Base-by-base conservation (phyloP, 2,888 invertebrate species). In the Andrena fulva region DNA sequence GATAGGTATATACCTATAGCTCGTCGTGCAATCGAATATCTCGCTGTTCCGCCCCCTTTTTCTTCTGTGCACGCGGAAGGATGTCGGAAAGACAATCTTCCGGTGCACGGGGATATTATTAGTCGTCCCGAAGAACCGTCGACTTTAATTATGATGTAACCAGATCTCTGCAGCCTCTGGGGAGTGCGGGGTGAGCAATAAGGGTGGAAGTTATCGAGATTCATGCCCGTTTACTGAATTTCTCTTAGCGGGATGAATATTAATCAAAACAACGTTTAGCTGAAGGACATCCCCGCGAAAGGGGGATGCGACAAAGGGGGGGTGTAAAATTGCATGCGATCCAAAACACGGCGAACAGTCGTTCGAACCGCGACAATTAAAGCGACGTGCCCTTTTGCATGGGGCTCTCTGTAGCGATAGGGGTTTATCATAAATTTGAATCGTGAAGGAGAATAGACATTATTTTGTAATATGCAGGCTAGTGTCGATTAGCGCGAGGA, bases 121-220 rank as follows among this genome's bases (percentile, higher is more conserved):
- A 80, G 71, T 68, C 42, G 31, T 72, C 50, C 59, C 64, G 75
- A 68, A 76, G 68, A 68, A 35, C 64, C 42, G 64, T 54, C 69
- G 68, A 80, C 59, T 80, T 80, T 82, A 82, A 82, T 80, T 80
- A 69, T 63, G 68, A 76, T 71, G 76, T 80, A 80, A 80, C 80
- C 59, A 64, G 72, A 80, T 64, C 68, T 59, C 3, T 6, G 54
- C 8, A 35, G 67, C 29, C 60, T 60, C 16, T 31, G 3, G 56
- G 33, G 27, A 71, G 71, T 68, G 68, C 63, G 16, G 80, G 52
- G 75, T 68, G 33, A 52, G 71, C 75, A 80, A 80, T 77, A 80
- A 80, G 70, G 80, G 75, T 67, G 75, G 52, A 63, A 75, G 67
- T 80, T 80, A 80, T 75, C 75, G 78, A 50, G 75, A 63, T 66